Base-by-base conservation (phyloP, 2,797 vertebrate species). In the Jordanella pulchra region DNA sequence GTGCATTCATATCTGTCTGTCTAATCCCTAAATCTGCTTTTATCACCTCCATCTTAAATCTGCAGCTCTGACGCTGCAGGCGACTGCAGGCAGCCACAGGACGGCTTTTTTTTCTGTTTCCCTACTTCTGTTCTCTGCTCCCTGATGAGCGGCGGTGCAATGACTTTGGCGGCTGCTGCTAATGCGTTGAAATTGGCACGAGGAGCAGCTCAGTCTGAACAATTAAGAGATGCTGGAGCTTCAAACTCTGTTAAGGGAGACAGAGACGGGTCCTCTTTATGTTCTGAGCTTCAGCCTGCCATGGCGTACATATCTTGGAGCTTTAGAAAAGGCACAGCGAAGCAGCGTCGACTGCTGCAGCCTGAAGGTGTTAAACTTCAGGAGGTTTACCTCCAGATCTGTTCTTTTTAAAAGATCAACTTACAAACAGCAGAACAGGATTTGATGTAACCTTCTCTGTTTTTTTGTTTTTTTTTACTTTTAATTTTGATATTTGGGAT, bases 141-240 rank as follows among this genome's bases (percentile, higher is more conserved):
- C 84, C 87, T 60, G 82, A 86, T 82, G 85, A 80, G 76, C 71
- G 3, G 10, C 27, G 30, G 21, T 69, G 76, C 86, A 86, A 87
- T 85, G 82, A 84, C 80, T 86, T 81, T 79, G 75, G 77, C 72
- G 63, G 67, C 81, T 30, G 82, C 79, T 70, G 74, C 77, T 88
- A 84, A 86, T 84, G 80, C 39, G 11, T 76, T 83, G 71, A 86
- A 86, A 88, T 86, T 88, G 86, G 78, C 69, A 72, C 58, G 82
- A 87, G 79, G 79, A 82, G 77, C 67, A 5, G 42, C n/a, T 68
- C 32, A 56, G 84, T 74, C 83, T 25, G 78, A 87, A 88, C 87
- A 86, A 89, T 89, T 86, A 87, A 69, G 35, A 71, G 76, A 78
- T 5, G 60, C 72, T 3, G 71, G 72, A 75, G 76, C 85, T 65